Evolutionary conservation across 2,797 vertebrate species (phyloP).

Genomic region (Cossypha niveicapilla): DNA sequence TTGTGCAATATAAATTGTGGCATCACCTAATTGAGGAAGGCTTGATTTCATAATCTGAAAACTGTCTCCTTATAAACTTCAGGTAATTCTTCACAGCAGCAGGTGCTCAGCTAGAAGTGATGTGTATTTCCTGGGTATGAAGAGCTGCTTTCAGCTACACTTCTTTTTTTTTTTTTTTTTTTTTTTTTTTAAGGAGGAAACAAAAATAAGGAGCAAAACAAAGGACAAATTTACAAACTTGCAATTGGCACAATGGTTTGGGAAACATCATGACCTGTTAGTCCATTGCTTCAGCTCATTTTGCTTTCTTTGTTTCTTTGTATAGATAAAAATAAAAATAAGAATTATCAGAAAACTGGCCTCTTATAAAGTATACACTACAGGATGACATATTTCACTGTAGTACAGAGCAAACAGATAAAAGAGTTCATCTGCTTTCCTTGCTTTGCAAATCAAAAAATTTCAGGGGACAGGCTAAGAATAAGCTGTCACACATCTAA

Average conservation of each 20-base stretch:
- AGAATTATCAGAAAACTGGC: not conserved
- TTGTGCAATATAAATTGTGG: not conserved
- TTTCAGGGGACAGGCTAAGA: not conserved
- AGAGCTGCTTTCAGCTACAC: not conserved
- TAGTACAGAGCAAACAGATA: not conserved
- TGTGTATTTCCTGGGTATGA: not conserved
- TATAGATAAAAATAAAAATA: not conserved
- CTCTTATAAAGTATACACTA: not conserved
- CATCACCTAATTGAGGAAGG: not conserved
- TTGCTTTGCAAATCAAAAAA: not conserved
- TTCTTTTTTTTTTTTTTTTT: too few species aligned
- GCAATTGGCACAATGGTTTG: not conserved
- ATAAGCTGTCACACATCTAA: not conserved
- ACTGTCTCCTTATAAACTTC: not conserved
- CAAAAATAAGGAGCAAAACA: not conserved
- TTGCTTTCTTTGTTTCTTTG: not conserved
- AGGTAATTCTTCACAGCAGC: not conserved
- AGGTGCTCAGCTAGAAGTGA: not conserved
- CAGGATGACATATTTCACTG: not conserved
- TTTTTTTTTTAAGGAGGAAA: not conserved
- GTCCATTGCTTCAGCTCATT: not conserved
- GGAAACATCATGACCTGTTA: not conserved
- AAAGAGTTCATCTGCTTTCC: not conserved
- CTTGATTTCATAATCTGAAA: conserved; percentile 28
- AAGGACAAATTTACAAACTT: not conserved